phyloP scores from a whole-genome alignment of 2,113 vertebrate species.

The Pao palembangensis region DNA sequence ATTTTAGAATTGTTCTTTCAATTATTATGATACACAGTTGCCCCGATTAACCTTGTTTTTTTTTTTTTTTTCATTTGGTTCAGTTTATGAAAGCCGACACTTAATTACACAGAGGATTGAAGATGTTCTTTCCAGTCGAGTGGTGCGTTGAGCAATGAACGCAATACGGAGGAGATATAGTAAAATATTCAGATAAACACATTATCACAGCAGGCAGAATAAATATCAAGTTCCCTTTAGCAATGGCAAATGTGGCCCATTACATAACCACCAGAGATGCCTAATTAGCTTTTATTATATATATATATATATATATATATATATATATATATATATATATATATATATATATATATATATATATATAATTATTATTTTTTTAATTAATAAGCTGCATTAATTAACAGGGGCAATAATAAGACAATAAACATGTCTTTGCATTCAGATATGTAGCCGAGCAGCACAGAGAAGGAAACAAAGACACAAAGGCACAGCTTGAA shows the following conservation, averaged over 20 bases:
- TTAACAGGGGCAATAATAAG: conserved; percentile 4
- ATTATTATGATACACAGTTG: neutral
- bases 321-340: too few species aligned
- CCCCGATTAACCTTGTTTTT: conserved; percentile 22
- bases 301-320: too few species aligned
- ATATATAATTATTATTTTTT: too few species aligned
- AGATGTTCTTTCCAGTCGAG: conserved; percentile 38
- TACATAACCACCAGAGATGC: conserved; percentile 22
- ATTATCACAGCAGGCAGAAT: conserved; percentile 8
- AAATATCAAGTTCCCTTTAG: conserved; percentile 19
- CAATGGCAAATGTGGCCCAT: conserved; percentile 6
- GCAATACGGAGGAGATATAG: neutral
- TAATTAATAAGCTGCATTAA: conserved; percentile 10
- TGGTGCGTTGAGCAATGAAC: conserved; percentile 40
- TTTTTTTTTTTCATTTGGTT: conserved; percentile 11
- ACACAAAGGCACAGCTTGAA: conserved; percentile 35
- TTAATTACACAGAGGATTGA: conserved; percentile 37
- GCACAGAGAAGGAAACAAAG: conserved; percentile 29
- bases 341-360: too few species aligned
- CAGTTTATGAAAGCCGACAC: conserved; percentile 13
- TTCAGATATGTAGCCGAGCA: conserved; percentile 6
- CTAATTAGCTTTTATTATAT: conserved; percentile 12
- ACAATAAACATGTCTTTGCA: neutral
- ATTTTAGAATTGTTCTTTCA: neutral
- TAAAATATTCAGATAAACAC: conserved; percentile 25